A percentile compares a stretch with the other conserved stretches of the same genome.
phyloP scores from a whole-genome alignment of 1,140 invertebrate genomes.

The Ladona fulva region DNA sequence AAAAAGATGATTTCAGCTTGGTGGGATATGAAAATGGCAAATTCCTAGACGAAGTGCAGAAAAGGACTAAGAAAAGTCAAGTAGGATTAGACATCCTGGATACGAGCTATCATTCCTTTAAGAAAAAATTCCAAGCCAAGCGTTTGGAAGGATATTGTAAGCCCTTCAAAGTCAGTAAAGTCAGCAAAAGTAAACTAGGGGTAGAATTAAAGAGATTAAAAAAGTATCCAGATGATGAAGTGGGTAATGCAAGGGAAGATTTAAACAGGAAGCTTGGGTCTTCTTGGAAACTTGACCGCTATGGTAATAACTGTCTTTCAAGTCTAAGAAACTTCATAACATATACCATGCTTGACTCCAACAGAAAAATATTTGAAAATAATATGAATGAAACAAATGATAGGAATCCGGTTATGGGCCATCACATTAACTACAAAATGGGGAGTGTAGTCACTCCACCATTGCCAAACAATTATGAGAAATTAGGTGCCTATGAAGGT shows the following conservation, averaged over 20 bases:
- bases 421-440: too few relatives aligned
- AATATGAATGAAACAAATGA: too few relatives aligned
- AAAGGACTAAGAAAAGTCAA: background rate
- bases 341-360: too few relatives aligned
- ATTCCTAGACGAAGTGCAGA: too few relatives aligned
- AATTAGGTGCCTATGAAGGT: background rate
- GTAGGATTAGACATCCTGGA: background rate
- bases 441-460: too few relatives aligned
- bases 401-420: too few relatives aligned
- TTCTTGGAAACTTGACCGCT: background rate
- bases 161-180: background rate
- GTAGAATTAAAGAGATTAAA: background rate
- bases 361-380: too few relatives aligned
- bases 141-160: slow-evolving; percentile 1
- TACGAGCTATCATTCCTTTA: background rate
- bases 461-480: too few relatives aligned
- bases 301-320: background rate
- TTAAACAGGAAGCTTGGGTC: background rate
- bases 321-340: background rate
- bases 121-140: background rate
- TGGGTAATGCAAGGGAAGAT: background rate
- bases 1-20: too few relatives aligned
- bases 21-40: too few relatives aligned
- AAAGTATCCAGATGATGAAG: background rate
- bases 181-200: background rate